phyloP scores from a whole-genome alignment of 2,888 invertebrate genomes.

The Agrenia bidenticulata region DNA sequence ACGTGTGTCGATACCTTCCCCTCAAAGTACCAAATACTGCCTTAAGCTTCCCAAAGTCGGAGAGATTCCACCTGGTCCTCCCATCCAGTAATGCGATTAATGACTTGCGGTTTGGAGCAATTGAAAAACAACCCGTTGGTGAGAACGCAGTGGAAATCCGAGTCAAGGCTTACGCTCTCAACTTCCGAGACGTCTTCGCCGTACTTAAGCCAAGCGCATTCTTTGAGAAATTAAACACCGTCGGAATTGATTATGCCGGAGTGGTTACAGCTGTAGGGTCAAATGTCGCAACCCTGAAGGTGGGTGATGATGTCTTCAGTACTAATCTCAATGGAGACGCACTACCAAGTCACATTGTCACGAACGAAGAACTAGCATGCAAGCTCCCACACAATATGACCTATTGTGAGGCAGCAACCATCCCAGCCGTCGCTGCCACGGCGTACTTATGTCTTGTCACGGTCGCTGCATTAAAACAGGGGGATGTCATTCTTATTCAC shows the following conservation, averaged over 20 bases:
- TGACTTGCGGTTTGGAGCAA: slow-evolving; percentile 9
- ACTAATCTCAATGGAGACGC: slow-evolving; percentile 17
- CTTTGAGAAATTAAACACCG: slow-evolving; percentile 22
- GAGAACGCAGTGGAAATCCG: slow-evolving; percentile 27
- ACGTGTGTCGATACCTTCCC: slow-evolving; percentile 15
- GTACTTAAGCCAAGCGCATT: slow-evolving; percentile 26
- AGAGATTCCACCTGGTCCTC: slow-evolving; percentile 18
- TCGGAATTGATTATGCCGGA: slow-evolving; percentile 35
- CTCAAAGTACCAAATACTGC: slow-evolving; percentile 21
- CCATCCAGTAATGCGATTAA: slow-evolving; percentile 13
- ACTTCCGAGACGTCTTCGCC: slow-evolving; percentile 31
- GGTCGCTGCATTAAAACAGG: slow-evolving; percentile 24
- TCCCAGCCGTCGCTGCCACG: slow-evolving; percentile 32
- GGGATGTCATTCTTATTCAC: slow-evolving; percentile 31
- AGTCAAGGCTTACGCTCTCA: slow-evolving; percentile 32
- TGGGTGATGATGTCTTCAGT: slow-evolving; percentile 30
- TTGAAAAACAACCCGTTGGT: not conserved
- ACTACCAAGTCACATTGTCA: slow-evolving; percentile 25
- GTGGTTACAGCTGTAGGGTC: slow-evolving; percentile 20
- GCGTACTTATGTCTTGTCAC: slow-evolving; percentile 27
- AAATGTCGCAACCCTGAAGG: slow-evolving; percentile 10
- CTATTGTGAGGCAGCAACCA: slow-evolving; percentile 25
- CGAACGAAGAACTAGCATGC: slow-evolving; percentile 14
- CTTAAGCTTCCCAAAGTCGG: slow-evolving; percentile 24
- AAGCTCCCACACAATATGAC: slow-evolving; percentile 23